Evolutionary conservation across 1,140 invertebrate species (phyloP), one percentile per base, ranked within the genome.

Genomic region (Dolichoris vasculosae): DNA sequence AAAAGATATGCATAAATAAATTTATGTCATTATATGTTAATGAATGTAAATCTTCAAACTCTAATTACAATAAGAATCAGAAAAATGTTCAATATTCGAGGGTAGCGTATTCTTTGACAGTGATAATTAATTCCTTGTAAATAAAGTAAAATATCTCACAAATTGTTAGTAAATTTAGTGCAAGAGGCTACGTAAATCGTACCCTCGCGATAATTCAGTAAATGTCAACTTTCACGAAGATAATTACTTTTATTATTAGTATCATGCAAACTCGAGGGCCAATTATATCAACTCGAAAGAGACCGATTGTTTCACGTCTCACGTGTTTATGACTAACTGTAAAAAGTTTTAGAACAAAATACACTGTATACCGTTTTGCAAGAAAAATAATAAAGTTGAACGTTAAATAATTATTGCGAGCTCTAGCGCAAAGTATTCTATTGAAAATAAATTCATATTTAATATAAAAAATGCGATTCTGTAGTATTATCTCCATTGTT

Each of bases 211-310:
- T 40, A 20, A 84, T 79, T 20, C 79, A 71, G 78, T 26, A 63
- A 63, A 38, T 20, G 43, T 46, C 43, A 26, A 26, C 35, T 48
- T 15, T 48, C 2, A 76, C 32, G 2, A 76, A 1, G n/a, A 30
- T 76, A 0, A 48, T 80, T 80, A 77, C 20, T 51, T 67, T 35
- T 40, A 51, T 67, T 32, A 64, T 51, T 23, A 55, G 30, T 76
- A 78, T 38, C 38, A 59, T 48, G 26, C 48, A 13, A 79, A 85
- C 13, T 80, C 67, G 84, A 85, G 77, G 84, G 79, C 79, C 84
- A 85, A 81, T 81, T 81, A 9, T 85, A 81, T 67, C 48, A 80
- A 40, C 77, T 79, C 69, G 32, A 23, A 40, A 35, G 3, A 26
- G 73, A 64, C 38, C 71, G 64, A 63, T 48, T 77, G 32, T 78